A percentile compares a stretch with the other conserved stretches of the same genome.
phyloP scores from a whole-genome alignment of 2,113 vertebrate species.

The Bos javanicus region DNA sequence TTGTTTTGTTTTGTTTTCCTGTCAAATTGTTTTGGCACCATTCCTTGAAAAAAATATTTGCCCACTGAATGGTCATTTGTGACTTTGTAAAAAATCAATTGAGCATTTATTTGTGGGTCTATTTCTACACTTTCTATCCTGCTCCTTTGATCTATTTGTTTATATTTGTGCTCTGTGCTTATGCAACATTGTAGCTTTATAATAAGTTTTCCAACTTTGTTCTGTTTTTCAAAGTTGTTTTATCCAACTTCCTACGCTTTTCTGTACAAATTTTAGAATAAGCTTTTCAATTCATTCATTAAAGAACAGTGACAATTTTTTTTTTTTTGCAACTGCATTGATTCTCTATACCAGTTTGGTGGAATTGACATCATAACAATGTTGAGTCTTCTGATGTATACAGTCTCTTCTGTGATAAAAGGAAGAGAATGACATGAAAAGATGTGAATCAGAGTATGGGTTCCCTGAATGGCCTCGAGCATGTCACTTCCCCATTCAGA shows the following conservation, averaged over 20 bases:
- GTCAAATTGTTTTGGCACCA: neutral
- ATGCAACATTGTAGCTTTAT: neutral
- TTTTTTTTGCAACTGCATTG: neutral
- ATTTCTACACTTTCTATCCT: neutral
- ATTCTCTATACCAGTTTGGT: neutral
- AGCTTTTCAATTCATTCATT: neutral
- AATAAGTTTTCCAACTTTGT: neutral
- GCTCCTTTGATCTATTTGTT: neutral
- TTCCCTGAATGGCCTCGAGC: neutral
- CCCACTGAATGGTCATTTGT: neutral
- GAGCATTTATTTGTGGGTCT: neutral
- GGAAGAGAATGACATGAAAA: neutral
- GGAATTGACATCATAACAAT: neutral
- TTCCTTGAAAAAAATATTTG: neutral
- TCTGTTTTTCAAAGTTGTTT: neutral
- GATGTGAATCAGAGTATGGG: neutral
- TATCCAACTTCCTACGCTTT: neutral
- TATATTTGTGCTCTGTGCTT: neutral
- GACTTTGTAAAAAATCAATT: neutral
- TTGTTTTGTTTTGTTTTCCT: neutral
- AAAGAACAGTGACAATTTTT: neutral
- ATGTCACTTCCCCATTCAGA: neutral
- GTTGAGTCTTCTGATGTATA: neutral
- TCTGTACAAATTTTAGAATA: neutral
- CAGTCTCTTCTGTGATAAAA: neutral